These are phyloP conservation scores for Myotis findleyi DNA, from an alignment of 2,797 vertebrate genomes.

Conservation along the genomic window DNA sequence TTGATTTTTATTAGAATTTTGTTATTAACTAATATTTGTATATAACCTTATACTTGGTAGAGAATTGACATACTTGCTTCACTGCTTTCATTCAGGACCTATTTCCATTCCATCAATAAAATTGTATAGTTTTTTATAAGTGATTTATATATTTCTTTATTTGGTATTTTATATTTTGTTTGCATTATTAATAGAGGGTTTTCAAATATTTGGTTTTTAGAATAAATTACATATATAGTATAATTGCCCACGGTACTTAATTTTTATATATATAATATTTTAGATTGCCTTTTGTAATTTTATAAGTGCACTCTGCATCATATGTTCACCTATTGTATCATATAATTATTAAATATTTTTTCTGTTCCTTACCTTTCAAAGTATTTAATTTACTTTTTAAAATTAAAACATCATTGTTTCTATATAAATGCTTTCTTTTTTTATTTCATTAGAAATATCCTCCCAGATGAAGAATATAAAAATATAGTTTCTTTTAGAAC, in stretches of 20 bases:
- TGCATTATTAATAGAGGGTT: neutral
- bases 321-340: neutral
- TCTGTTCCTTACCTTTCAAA: neutral
- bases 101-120: neutral
- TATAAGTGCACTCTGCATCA: neutral
- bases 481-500: constrained; percentile 31
- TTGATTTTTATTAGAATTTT: no score
- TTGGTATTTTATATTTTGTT: constrained; percentile 13
- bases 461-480: neutral
- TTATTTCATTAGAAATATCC: constrained; percentile 30
- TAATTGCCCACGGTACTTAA: neutral
- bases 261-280: neutral
- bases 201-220: neutral
- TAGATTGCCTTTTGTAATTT: constrained; percentile 39
- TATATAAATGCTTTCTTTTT: neutral
- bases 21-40: neutral
- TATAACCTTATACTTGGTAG: neutral
- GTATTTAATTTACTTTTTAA: neutral
- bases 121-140: constrained; percentile 41
- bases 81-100: neutral
- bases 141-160: constrained; percentile 13
- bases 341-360: neutral
- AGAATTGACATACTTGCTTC: neutral
- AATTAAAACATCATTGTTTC: neutral
- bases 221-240: constrained; percentile 4